Base-by-base conservation (phyloP, 2,113 vertebrate species). In the Lethenteron reissneri region DNA sequence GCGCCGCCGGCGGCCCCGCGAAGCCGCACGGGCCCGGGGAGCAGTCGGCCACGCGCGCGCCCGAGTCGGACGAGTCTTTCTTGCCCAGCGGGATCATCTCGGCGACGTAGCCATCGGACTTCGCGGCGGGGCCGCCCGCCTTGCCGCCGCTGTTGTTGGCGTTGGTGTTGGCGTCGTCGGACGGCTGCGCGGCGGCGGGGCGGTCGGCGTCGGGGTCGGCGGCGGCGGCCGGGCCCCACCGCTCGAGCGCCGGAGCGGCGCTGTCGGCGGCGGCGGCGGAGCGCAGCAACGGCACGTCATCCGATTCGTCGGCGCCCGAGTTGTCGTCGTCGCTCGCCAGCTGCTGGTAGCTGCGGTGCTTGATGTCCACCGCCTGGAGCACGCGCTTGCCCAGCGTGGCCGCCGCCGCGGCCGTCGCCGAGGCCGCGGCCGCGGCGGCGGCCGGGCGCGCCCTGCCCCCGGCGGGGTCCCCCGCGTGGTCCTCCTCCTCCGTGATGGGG, bases 401-500 rank as follows among this genome's bases (percentile, higher is more conserved):
- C 64, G n/a, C 64, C 25, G 64, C 21, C 41, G 41, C 41, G 41
- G 41, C 41, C 41, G 41, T 41, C 41, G 41, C 41, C 5, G 41
- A 41, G 41, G n/a, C 64, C 64, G 15, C 64, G 10, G 64, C 21
- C 25, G 25, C 41, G 6, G 41, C 41, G 41, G 64, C n/a, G 64
- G 64, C 25, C n/a, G n/a, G 64, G 64, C 64, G 64, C 9, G 9
- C 10, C n/a, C n/a, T 17, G n/a, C 9, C 64, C 64, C 64, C n/a
- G 9, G n/a, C 64, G n/a, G 25, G 15, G 76, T 87, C 85, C 75
- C 90, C 87, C 1, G 88, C 85, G 76, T 86, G 90, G 78, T 97
- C 94, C 64, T 99, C 92, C 78, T 99, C 92, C 74, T 99, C 94
- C 1, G 89, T 94, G 79, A 97, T 99, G 69, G 92, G 90, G 76